Evolutionary conservation across 2,113 vertebrate genomes (phyloP).

Genomic region (Cyprinodon tularosa): DNA sequence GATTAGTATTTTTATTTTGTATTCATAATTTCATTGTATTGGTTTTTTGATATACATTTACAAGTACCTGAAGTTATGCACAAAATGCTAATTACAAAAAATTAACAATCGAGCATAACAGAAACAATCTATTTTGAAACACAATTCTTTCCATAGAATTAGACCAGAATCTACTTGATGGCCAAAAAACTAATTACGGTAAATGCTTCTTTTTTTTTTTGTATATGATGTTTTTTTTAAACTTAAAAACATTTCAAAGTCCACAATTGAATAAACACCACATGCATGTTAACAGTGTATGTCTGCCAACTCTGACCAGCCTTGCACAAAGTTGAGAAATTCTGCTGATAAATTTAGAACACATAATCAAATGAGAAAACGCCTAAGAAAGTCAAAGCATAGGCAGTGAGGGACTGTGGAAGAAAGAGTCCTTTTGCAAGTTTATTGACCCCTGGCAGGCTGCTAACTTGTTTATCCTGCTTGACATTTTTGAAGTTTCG

Average conservation of each 20-base stretch:
- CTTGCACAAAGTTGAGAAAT: neutral
- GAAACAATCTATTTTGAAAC: too few species aligned
- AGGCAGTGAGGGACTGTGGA: constrained; percentile 20
- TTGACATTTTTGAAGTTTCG: constrained; percentile 42
- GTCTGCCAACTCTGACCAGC: neutral
- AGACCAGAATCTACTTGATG: too few species aligned
- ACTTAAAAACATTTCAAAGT: neutral
- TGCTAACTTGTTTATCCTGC: constrained; percentile 35
- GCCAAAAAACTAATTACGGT: too few species aligned
- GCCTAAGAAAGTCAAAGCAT: neutral
- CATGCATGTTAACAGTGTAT: neutral
- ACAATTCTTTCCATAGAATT: too few species aligned
- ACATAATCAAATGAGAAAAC: neutral
- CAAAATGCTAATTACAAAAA: too few species aligned
- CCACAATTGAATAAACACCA: neutral
- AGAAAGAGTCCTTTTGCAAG: constrained; percentile 23
- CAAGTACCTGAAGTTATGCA: too few species aligned
- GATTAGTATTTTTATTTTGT: too few species aligned
- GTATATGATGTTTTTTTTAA: too few species aligned
- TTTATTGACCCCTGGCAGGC: constrained; percentile 58
- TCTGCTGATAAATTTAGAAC: neutral
- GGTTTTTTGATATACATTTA: too few species aligned
- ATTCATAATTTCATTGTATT: too few species aligned
- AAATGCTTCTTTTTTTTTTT: too few species aligned
- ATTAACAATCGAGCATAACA: too few species aligned